Evolutionary conservation across 92 coral and sea anemone genomes (phyloP), one percentile per base, ranked within the genome.

Genomic region (Porites rus): DNA sequence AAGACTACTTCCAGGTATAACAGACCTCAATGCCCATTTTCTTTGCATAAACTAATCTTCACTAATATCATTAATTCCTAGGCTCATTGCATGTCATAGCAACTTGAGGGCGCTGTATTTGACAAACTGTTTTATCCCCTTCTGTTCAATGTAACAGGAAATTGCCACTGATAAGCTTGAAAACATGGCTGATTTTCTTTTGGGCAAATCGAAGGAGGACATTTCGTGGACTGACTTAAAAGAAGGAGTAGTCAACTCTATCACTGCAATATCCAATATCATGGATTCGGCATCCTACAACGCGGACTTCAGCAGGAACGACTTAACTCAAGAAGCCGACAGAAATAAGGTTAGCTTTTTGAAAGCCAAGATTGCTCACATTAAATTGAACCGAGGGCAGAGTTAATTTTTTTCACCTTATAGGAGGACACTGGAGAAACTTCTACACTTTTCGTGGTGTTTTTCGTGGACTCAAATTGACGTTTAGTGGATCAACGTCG

Each of bases 241-340:
- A 5, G 92, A 88, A 14, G 83, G 89, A 58, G 91, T 83, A 10
- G 83, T 56, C 18, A 90, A 88, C 69, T 69, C 88, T 80, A 77
- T 91, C 59, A 84, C 80, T 61, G 92, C 94, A 12, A 87, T 69
- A 69, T 88, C 88, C 53, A 91, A 91, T 38, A 43, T 91, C 76
- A 83, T 91, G 87, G 17, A 66, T 71, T 83, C 94, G 65, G 94
- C 94, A 59, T 83, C 94, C 20, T 84, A 68, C 72, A 81, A 68
- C 21, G 91, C 94, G 21, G 76, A 75, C 31, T 83, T 81, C 60
- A 68, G 64, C 10, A 62, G 74, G 1, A 52, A 65, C 28, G 14
- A 67, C 14, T 25, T 28, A 31, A 67, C 64, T 19, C 20, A 50
- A 8, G 84, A 24, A 1, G 61, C 7, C n/a, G 84, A 79, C 24